These are phyloP conservation scores for Anniella stebbinsi DNA, from an alignment of 2,797 vertebrate genomes.

Conservation along the genomic window DNA sequence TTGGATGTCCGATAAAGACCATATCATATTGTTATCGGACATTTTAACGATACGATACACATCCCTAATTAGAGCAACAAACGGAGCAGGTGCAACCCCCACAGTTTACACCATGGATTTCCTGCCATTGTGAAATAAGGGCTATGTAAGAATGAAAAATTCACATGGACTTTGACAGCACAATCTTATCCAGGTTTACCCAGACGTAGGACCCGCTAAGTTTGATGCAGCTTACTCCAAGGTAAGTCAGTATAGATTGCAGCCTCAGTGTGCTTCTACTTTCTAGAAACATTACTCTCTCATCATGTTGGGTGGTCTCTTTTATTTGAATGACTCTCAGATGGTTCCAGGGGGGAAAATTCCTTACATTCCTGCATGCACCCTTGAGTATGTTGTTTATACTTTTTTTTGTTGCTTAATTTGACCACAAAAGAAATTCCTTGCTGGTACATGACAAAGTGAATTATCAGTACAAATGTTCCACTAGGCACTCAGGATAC, in stretches of 20 bases:
- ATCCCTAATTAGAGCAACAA: no score
- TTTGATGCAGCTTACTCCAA: background rate
- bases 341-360: conserved; percentile 23
- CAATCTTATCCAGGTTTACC: background rate
- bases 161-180: background rate
- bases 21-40: no score
- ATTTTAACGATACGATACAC: no score
- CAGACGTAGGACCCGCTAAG: background rate
- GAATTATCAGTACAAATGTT: conserved; percentile 24
- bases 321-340: conserved; percentile 31
- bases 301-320: conserved; percentile 23
- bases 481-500: conserved; percentile 5
- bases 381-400: conserved; percentile 16
- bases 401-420: conserved; percentile 16
- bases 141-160: background rate
- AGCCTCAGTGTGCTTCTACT: background rate
- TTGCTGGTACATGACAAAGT: conserved; percentile 49
- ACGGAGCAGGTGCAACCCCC: background rate
- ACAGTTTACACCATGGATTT: background rate
- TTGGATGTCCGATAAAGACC: no score
- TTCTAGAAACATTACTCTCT: conserved; percentile 18
- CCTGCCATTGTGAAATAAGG: background rate
- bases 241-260: background rate
- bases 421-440: conserved; percentile 43
- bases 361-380: conserved; percentile 16